phyloP scores from a whole-genome alignment of 2,113 vertebrate species.

The Cranoglanis bouderius region DNA sequence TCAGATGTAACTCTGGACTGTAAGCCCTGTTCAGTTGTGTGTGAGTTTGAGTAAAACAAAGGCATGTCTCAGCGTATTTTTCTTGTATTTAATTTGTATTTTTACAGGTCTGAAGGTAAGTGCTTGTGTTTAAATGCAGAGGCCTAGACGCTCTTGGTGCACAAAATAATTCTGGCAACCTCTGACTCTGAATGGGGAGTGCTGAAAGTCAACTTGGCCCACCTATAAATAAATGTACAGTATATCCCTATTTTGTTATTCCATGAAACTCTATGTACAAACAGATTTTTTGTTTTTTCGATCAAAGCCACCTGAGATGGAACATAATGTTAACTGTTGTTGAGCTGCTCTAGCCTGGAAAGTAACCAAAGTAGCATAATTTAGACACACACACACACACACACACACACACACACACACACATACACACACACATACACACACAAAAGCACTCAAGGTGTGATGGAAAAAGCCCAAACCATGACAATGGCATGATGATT shows the following conservation, averaged over 20 bases:
- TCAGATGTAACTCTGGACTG: background rate
- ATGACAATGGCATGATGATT: constrained; percentile 55
- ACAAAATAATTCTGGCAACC: background rate
- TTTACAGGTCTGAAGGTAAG: background rate
- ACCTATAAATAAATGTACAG: background rate
- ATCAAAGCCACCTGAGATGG: background rate
- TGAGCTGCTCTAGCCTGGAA: background rate
- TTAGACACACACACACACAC: background rate
- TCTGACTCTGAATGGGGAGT: background rate
- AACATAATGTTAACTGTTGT: background rate
- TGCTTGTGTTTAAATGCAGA: background rate
- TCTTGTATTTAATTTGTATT: too few species aligned
- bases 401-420: background rate
- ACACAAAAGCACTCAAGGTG: background rate
- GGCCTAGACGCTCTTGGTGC: background rate
- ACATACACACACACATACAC: background rate
- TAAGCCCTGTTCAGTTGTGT: too few species aligned
- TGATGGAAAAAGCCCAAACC: constrained; percentile 62
- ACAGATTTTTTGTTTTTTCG: background rate
- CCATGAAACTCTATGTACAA: background rate
- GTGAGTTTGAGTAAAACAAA: background rate
- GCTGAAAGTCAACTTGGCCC: background rate
- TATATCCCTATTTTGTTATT: background rate
- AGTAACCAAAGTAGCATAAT: background rate
- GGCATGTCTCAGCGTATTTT: background rate